Base-by-base conservation (phyloP, 2,888 invertebrate species). In the Yponomeuta cagnagella region DNA sequence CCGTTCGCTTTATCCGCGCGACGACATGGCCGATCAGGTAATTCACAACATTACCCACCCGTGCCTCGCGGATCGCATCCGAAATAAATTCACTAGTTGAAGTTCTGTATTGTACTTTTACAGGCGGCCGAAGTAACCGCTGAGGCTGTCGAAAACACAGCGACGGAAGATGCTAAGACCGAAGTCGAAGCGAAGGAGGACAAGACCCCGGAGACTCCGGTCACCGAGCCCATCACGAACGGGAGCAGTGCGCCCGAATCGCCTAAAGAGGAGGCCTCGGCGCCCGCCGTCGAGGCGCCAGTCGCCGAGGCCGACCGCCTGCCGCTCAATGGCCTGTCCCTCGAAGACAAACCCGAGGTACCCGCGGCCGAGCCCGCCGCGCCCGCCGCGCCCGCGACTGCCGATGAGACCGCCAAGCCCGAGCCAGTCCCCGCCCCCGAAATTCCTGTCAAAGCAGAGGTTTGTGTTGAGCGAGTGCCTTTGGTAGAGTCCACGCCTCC, bases 401-500 rank as follows among this genome's bases (percentile, higher is more conserved):
- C 8, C 9, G 43, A 43, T 0, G 43, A 43, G 43, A 8, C 30
- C 30, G 65, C 65, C 31, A 37, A 48, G 15, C 78, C 82, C 76
- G 89, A 88, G 80, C 82, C 82, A 75, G 85, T 81, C 77, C 86
- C 87, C 73, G 84, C 81, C 75, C 82, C 88, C 79, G 91, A 91
- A 86, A 90, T 86, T 80, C 85, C 90, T 81, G 85, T 84, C 79
- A 86, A 78, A 81, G 86, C 90, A 83, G 93, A 92, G 93, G 93
- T 93, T 92, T 93, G 93, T 93, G 92, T 89, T 87, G 86, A 88
- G 82, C 86, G 85, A 87, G 84, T 87, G 93, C 93, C 94, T 93
- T 93, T 93, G 93, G 88, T 90, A 88, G 94, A 94, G 86, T 90
- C 94, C 87, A 85, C 93, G 84, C 95, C 95, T 87, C 95, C 95